Base-by-base conservation (phyloP, 2,797 vertebrate species). In the Rhinogobio ventralis region DNA sequence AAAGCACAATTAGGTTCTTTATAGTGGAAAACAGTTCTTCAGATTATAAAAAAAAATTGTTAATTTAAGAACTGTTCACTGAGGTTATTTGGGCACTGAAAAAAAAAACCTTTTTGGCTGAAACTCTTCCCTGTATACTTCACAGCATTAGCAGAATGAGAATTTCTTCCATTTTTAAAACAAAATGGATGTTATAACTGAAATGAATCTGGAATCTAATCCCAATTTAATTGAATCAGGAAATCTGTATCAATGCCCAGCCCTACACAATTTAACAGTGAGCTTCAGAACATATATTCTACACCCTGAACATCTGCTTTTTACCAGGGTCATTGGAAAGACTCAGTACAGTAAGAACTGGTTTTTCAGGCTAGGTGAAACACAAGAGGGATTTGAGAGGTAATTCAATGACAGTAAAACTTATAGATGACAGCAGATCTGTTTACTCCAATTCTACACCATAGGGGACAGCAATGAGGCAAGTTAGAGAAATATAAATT, bases 391-490 rank as follows among this genome's bases (percentile, higher is more conserved):
- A 28, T 69, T 53, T 73, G 19, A 13, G 45, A 85, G 30, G 82
- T 74, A 51, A 66, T 86, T 64, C 7, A 75, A 62, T 46, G 62
- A 69, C 75, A 68, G 68, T 74, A 53, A 62, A 39, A 64, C 45
- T 25, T 66, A 11, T 86, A 79, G 69, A 84, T 33, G n/a, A 82
- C 30, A 49, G 42, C 55, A 71, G 36, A 84, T 86, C 81, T 66
- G 74, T 86, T 85, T 33, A 51, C 60, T 81, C 68, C 20, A 73
- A 67, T 71, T 88, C 62, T 33, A 36, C 84, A 68, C 85, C 67
- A 23, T 75, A 72, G 76, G 77, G 71, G 71, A 87, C 82, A 78
- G 36, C 36, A 39, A 30, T 23, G 39, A 79, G 57, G 67, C 11
- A 13, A 67, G 51, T 46, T 15, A 55, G 8, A 55, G 49, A 72